phyloP scores from a whole-genome alignment of 2,797 vertebrate species.

The Nyctibius grandis region DNA sequence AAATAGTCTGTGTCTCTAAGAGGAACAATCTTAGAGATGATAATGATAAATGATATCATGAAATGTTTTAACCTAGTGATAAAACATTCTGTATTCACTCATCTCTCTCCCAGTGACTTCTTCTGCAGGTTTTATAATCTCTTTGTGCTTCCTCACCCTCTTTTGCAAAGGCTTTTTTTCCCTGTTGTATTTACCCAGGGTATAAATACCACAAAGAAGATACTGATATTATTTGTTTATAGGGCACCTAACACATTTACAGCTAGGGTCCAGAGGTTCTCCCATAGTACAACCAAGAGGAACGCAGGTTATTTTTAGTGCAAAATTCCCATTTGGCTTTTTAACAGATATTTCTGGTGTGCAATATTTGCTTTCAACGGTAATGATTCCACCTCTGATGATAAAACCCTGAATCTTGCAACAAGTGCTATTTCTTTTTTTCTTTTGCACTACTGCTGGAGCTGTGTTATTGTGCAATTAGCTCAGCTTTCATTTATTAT shows the following conservation, averaged over 20 bases:
- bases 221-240: not conserved
- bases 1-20: not conserved
- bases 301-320: slow-evolving; percentile 6
- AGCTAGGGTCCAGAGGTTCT: not conserved
- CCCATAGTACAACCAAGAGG: not conserved
- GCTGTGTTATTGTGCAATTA: not conserved
- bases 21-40: not conserved
- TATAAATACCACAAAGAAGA: not conserved
- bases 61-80: too few relatives aligned
- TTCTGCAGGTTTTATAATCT: not conserved
- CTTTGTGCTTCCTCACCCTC: not conserved
- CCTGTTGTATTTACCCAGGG: not conserved
- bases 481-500: not conserved
- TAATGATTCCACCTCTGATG: not conserved
- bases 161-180: not conserved
- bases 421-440: not conserved
- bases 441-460: not conserved
- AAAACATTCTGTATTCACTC: not conserved
- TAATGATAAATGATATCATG: too few relatives aligned
- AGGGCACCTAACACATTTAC: not conserved
- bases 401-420: not conserved
- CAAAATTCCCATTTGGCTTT: slow-evolving; percentile 16
- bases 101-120: not conserved
- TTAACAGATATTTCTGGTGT: slow-evolving; percentile 14
- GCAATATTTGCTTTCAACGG: slow-evolving; percentile 46